phyloP scores from a whole-genome alignment of 2,113 vertebrate genomes.

The Misgurnus anguillicaudatus region DNA sequence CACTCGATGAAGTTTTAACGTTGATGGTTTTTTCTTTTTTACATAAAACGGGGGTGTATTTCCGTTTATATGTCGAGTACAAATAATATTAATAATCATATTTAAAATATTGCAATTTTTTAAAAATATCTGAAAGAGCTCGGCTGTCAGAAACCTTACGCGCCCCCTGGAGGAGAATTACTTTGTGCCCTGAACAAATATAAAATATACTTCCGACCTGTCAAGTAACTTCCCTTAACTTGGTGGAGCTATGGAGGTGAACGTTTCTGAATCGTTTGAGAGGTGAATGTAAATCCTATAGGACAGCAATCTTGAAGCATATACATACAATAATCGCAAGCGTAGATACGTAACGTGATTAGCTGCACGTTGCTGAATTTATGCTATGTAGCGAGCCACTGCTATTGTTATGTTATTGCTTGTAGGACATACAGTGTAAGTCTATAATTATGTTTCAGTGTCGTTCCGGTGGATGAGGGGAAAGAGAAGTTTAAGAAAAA shows the following conservation, averaged over 20 bases:
- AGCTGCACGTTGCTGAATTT: neutral
- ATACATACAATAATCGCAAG: neutral
- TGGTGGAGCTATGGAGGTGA: conserved; percentile 11
- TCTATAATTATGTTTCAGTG: conserved; percentile 29
- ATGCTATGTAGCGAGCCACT: neutral
- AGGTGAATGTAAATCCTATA: neutral
- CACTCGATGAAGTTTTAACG: no score
- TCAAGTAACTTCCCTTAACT: neutral
- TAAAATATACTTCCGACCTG: neutral
- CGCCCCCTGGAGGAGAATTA: neutral
- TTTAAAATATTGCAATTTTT: neutral
- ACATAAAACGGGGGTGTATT: neutral
- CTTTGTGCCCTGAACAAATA: neutral
- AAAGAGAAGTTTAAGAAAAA: conserved; percentile 68
- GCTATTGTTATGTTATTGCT: neutral
- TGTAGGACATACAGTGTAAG: neutral
- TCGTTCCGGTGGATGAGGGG: conserved; percentile 58
- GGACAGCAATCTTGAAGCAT: neutral
- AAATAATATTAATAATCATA: neutral
- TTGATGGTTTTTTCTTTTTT: neutral
- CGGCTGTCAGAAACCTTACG: neutral
- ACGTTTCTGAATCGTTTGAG: neutral
- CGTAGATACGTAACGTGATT: neutral
- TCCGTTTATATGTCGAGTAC: neutral
- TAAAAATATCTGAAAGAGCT: neutral